A percentile compares a stretch with the other conserved stretches of the same genome.
These are phyloP conservation scores for Haliclona indistincta DNA, from an alignment of 37 sponge, comb jelly and placozoan genomes.

Conservation along the genomic window DNA sequence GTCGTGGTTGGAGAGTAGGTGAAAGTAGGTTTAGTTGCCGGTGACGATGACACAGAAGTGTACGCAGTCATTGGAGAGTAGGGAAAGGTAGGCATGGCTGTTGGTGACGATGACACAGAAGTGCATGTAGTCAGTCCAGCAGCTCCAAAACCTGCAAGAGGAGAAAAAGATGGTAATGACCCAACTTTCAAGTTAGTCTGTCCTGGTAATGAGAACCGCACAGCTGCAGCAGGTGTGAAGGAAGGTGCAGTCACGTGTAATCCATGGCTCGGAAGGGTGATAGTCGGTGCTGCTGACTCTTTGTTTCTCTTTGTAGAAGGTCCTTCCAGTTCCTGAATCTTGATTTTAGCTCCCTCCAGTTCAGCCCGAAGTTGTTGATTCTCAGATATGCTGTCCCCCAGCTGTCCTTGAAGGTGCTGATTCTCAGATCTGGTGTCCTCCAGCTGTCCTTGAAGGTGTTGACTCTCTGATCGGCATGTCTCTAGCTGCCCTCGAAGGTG, in stretches of 20 bases:
- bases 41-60: background rate
- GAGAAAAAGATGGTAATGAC: too few relatives aligned
- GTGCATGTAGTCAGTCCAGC: background rate
- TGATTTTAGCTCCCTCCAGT: background rate
- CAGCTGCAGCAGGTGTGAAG: background rate
- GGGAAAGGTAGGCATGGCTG: too few relatives aligned
- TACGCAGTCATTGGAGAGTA: too few relatives aligned
- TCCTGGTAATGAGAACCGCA: too few relatives aligned
- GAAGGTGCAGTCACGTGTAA: background rate
- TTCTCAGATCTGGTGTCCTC: background rate
- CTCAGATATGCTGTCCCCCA: background rate
- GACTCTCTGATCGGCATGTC: too few relatives aligned
- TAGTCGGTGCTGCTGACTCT: background rate
- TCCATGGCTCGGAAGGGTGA: too few relatives aligned
- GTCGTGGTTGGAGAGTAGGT: background rate
- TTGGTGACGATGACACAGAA: too few relatives aligned
- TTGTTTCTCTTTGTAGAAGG: background rate
- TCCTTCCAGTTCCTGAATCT: background rate
- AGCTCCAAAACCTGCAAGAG: too few relatives aligned
- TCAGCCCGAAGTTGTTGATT: background rate
- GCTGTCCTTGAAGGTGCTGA: background rate
- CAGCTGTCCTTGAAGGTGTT: background rate
- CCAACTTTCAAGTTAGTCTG: too few relatives aligned
- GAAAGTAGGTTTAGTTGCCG: background rate
- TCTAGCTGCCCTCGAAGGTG: too few relatives aligned